Base-by-base conservation (phyloP, 2,888 invertebrate genomes). In the Asteroscopus sphinx region DNA sequence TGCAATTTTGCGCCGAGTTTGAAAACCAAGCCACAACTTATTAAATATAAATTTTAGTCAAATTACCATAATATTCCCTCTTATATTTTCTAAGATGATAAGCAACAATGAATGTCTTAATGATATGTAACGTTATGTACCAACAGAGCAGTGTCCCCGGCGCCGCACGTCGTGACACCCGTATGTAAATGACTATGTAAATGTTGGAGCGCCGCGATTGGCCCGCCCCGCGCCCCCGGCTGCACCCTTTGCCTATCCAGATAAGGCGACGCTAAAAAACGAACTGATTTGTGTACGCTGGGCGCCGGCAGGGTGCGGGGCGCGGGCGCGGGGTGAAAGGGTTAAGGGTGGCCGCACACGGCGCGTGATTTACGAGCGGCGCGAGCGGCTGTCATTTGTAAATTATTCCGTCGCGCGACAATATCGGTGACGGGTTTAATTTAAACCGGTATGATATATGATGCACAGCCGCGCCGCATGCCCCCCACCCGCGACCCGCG, bases 181-280 rank as follows among this genome's bases (percentile, higher is more conserved):
- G 77, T 76, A 89, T 89, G 90, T 88, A 88, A 83, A 88, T 88
- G 37, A 68, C 79, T 81, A 89, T 88, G 90, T 90, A 88, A 82
- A 88, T 87, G 76, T 73, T 51, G 57, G 46, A 68, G 79, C 63
- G 79, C 64, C 69, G 74, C 68, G 80, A 85, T 84, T 86, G 87
- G 88, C 63, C 46, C 63, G 53, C 65, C 63, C 28, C 35, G 13
- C 28, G 42, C 11, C 12, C 25, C 46, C 47, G 58, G 67, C 67
- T 68, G 57, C 66, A 64, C 64, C 67, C 70, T 70, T 61, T 60
- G 41, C 47, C 54, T 49, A 76, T 71, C 71, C 72, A 76, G 71
- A 76, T 76, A 61, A 54, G 41, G 57, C 60, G 68, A 47, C 72
- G 71, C 62, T 81, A 79, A 82, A 81, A 81, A 81, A 68, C 57